These are phyloP conservation scores for Cairina moschata DNA, from an alignment of 2,113 vertebrate genomes.

Conservation along the genomic window DNA sequence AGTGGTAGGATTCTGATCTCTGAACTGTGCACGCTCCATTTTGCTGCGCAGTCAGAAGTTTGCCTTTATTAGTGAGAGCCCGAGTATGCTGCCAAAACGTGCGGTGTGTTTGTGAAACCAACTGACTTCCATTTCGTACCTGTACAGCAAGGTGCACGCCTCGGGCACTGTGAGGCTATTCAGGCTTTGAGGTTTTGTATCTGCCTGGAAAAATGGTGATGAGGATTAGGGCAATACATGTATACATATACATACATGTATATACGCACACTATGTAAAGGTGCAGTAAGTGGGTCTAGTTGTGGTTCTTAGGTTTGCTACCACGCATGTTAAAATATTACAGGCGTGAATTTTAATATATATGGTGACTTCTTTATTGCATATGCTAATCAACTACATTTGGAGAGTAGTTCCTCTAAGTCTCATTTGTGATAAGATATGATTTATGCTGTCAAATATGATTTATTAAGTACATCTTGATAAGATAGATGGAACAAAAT, in stretches of 20 bases:
- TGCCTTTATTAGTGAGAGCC: background rate
- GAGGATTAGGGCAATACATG: background rate
- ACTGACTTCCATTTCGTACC: background rate
- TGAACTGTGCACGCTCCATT: background rate
- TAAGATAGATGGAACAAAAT: slow-evolving; percentile 18
- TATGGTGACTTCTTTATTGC: background rate
- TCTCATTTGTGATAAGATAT: background rate
- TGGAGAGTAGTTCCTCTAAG: slow-evolving; percentile 14
- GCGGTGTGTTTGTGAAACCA: background rate
- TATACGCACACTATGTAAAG: background rate
- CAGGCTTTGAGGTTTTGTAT: background rate
- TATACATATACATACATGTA: background rate
- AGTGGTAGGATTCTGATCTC: background rate
- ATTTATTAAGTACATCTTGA: slow-evolving; percentile 42
- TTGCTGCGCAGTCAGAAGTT: background rate
- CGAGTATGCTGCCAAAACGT: background rate
- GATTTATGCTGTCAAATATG: slow-evolving; percentile 28
- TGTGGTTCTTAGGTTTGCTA: background rate
- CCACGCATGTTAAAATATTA: background rate
- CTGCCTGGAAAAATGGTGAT: background rate
- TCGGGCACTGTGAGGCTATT: background rate
- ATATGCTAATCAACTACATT: background rate
- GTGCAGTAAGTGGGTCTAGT: background rate
- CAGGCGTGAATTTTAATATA: background rate
- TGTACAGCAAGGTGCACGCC: background rate